Percentiles rank a stretch among this genome's conserved stretches.
Evolutionary conservation across 1,140 invertebrate species (phyloP).

Genomic region (Pseudachorutes palmiensis): DNA sequence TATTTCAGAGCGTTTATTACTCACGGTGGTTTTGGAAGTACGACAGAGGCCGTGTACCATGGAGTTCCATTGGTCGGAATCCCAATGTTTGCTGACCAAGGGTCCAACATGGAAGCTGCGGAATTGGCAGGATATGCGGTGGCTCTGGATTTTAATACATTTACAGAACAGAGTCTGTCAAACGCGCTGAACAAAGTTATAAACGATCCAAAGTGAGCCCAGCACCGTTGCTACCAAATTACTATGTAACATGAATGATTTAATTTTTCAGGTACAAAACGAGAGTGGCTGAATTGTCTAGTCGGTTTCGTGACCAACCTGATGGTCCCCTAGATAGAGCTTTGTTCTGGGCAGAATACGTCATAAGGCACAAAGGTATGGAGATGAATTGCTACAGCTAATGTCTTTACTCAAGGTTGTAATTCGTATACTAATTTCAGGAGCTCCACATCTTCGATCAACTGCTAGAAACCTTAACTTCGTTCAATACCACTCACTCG

Average conservation of each 20-base stretch:
- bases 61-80: conserved; percentile 53
- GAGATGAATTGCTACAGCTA: too few relatives aligned
- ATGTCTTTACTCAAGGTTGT: too few relatives aligned
- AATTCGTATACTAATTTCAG: too few relatives aligned
- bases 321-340: background rate
- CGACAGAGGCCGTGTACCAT: conserved; percentile 51
- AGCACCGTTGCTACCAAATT: background rate
- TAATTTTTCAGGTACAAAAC: background rate
- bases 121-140: conserved; percentile 16
- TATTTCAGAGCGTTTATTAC: conserved; percentile 51
- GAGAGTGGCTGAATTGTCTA: background rate
- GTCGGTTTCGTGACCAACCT: background rate
- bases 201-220: conserved; percentile 11
- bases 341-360: background rate
- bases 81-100: conserved; percentile 54
- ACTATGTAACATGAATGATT: background rate
- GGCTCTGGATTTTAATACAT: conserved; percentile 10
- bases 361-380: too few relatives aligned
- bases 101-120: conserved; percentile 42
- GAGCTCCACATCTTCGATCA: background rate
- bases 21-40: conserved; percentile 54
- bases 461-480: background rate
- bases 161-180: conserved; percentile 12
- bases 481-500: background rate
- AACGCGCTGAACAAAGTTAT: background rate